phyloP scores from a whole-genome alignment of 2,113 vertebrate genomes.

The Mellivora capensis region DNA sequence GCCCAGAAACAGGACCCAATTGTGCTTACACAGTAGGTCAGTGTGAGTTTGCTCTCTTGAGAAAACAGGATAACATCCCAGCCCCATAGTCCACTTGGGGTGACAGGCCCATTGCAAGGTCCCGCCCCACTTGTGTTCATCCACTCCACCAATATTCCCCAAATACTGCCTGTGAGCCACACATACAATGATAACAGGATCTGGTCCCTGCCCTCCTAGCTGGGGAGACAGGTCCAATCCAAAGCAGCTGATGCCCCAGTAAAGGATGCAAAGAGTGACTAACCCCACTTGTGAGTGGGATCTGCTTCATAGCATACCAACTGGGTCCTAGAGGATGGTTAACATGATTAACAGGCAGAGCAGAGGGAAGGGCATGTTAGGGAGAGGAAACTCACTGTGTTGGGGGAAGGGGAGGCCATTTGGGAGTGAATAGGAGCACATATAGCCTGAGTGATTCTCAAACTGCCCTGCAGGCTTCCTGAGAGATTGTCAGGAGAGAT shows the following conservation, averaged over 20 bases:
- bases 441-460: neutral
- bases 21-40: rapidly evolving
- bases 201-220: neutral
- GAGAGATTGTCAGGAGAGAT: neutral
- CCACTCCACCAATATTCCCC: neutral
- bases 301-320: neutral
- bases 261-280: neutral
- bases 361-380: neutral
- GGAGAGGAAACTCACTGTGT: neutral
- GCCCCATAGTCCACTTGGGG: neutral
- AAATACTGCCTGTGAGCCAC: neutral
- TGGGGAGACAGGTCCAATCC: neutral
- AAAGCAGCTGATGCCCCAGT: neutral
- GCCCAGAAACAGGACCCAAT: too few species aligned
- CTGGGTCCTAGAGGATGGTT: neutral
- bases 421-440: neutral
- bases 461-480: neutral
- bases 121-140: neutral
- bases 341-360: neutral
- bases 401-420: neutral
- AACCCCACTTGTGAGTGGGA: too few species aligned
- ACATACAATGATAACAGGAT: neutral
- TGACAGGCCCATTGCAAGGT: neutral
- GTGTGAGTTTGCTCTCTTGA: neutral
- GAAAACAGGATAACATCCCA: rapidly evolving